A percentile compares a stretch with the other conserved stretches of the same genome.
These are phyloP conservation scores for Pogonognathellus flavescens DNA, from an alignment of 1,140 invertebrate genomes.

Conservation along the genomic window DNA sequence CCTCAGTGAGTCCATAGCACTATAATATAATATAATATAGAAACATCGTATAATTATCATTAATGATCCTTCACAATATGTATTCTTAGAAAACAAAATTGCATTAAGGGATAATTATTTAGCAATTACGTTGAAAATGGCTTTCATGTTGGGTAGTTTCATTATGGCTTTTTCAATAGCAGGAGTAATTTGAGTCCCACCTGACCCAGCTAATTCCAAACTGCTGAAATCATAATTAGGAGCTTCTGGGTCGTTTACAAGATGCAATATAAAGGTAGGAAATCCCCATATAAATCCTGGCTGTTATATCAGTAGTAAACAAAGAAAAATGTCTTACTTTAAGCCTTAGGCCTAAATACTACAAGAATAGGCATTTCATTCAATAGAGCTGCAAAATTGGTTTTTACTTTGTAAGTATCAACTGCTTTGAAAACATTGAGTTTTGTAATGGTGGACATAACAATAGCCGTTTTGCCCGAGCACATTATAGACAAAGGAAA, in stretches of 20 bases:
- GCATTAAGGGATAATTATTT: too few species aligned
- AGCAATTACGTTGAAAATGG: slow-evolving; percentile 58
- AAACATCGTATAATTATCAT: too few species aligned
- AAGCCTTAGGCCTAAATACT: background rate
- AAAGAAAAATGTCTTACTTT: background rate
- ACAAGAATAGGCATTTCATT: too few species aligned
- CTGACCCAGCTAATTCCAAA: slow-evolving; percentile 51
- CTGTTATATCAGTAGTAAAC: background rate
- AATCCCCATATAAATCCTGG: slow-evolving; percentile 52
- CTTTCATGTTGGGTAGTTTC: slow-evolving; percentile 52
- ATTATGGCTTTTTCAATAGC: slow-evolving; percentile 57
- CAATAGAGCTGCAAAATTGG: background rate
- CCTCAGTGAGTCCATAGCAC: background rate
- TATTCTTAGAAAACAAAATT: too few species aligned
- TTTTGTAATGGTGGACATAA: slow-evolving; percentile 56
- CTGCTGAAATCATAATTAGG: slow-evolving; percentile 60
- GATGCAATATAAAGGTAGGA: slow-evolving; percentile 47
- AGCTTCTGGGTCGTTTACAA: slow-evolving; percentile 57
- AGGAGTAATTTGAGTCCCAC: slow-evolving; percentile 60
- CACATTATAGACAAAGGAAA: slow-evolving; percentile 33
- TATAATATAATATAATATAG: too few species aligned
- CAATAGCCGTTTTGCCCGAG: slow-evolving; percentile 39
- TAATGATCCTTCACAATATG: too few species aligned
- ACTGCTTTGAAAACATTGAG: slow-evolving; percentile 60
- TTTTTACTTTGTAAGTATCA: slow-evolving; percentile 55